phyloP scores from a whole-genome alignment of 1,140 invertebrate species.

The Panagrolaimus sp. region DNA sequence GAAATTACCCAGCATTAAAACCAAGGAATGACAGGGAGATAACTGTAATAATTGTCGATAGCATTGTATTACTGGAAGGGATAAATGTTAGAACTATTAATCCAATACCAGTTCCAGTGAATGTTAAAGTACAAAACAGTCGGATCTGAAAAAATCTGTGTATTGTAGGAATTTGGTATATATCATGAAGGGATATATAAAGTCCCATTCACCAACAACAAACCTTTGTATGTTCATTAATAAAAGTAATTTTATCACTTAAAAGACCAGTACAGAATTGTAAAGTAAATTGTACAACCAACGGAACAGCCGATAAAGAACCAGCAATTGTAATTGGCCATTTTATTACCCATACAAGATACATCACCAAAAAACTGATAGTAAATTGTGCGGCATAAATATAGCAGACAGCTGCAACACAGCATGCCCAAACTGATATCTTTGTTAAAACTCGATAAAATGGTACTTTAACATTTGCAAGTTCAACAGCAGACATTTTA shows the following conservation, averaged over 20 bases:
- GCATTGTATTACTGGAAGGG: background rate
- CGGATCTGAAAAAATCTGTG: background rate
- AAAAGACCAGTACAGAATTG: background rate
- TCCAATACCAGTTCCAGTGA: background rate
- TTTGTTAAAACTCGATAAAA: background rate
- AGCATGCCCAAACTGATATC: background rate
- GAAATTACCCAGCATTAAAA: conserved; percentile 3
- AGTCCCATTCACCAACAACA: background rate
- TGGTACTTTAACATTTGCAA: background rate
- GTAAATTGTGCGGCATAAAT: background rate
- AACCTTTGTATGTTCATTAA: conserved; percentile 7
- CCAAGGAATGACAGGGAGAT: conserved; percentile 1
- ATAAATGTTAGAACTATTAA: background rate
- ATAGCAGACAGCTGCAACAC: background rate
- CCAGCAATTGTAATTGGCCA: background rate
- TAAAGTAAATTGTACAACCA: background rate
- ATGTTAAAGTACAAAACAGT: background rate
- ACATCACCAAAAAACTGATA: conserved; percentile 6
- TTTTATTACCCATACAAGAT: background rate
- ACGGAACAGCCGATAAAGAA: background rate
- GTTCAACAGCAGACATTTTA: background rate
- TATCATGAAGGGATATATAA: background rate
- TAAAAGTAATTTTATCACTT: background rate
- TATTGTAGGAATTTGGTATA: too few relatives aligned
- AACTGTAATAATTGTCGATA: background rate